Evolutionary conservation across 1,140 invertebrate genomes (phyloP), one percentile per base, ranked within the genome.

Genomic region (Lordiphosa mommai): DNA sequence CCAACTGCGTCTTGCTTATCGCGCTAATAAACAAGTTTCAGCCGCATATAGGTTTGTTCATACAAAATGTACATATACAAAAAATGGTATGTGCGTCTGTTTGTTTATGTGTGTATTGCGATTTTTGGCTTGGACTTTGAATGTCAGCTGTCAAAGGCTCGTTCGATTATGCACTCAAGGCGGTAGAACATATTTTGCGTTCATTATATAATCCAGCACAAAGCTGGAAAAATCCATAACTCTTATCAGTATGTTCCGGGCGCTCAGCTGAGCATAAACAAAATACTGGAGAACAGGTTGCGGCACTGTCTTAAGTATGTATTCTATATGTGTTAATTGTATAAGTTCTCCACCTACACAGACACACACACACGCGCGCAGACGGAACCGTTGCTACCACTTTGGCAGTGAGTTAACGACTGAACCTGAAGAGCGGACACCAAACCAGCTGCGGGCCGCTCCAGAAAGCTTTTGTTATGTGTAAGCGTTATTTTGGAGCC

Each of bases 381-480:
- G 29, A 13, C 60, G 48, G 3, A 8, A 41, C 49, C 49, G 51
- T 50, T 79, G 41, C 52, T 82, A 73, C 34, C 74, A 73, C 59
- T 70, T 82, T 82, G 72, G 79, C 72, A 72, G 72, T 64, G 67
- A 84, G 61, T 40, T 55, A 41, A 60, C 76, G 58, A 82, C 48
- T 82, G 51, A 82, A 49, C 12, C 29, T 27, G 46, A 32, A 34
- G 30, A 14, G 4, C 13, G 9, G 30, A 32, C 29, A 47, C 33
- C 29, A 40, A 44, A 32, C 36, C 50, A 66, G 52, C 58, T 51
- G 44, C 41, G 32, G 40, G 20, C 57, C 50, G 72, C 61, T 82
- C 76, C 67, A 76, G 66, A 63, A 49, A 82, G 66, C 71, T 80
- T 79, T 72, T 5, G 41, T 32, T 20, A 12, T 36, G 41, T 34